phyloP scores from a whole-genome alignment of 1,140 invertebrate species.

The Drosophila subpulchrella region DNA sequence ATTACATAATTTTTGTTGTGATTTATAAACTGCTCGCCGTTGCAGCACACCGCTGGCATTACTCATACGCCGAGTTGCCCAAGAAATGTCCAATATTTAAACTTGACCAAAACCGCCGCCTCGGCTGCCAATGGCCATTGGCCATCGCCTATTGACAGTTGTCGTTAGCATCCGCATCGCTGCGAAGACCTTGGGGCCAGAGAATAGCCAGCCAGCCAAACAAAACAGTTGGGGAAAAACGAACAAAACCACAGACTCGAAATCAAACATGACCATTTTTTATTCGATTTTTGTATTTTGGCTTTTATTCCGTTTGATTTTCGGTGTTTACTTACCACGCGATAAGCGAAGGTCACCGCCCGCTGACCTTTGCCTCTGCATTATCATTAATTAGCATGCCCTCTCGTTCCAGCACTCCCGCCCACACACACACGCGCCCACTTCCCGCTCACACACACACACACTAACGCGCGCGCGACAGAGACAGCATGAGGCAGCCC shows the following conservation, averaged over 20 bases:
- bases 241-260: conserved; percentile 13
- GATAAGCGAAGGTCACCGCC: conserved; percentile 22
- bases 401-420: conserved; percentile 27
- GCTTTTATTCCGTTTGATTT: too few species aligned
- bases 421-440: not conserved
- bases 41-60: conserved; percentile 39
- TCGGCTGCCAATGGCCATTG: conserved; percentile 6
- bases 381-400: conserved; percentile 40
- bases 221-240: not conserved
- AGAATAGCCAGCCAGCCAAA: conserved; percentile 34
- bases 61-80: conserved; percentile 64
- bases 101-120: conserved; percentile 47
- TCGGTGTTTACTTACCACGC: not conserved
- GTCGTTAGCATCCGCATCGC: conserved; percentile 41
- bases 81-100: conserved; percentile 68
- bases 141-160: conserved; percentile 36
- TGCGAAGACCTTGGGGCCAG: conserved; percentile 24
- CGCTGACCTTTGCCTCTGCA: conserved; percentile 13
- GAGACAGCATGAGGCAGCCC: conserved; percentile 67
- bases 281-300: not conserved
- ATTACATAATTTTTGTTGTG: conserved; percentile 70
- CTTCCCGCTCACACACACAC: conserved; percentile 15
- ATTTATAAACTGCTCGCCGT: conserved; percentile 49
- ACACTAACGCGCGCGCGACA: conserved; percentile 1
- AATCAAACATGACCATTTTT: conserved; percentile 1